Evolutionary conservation across 2,888 invertebrate genomes (phyloP).

Genomic region (Strigamia crassipes): DNA sequence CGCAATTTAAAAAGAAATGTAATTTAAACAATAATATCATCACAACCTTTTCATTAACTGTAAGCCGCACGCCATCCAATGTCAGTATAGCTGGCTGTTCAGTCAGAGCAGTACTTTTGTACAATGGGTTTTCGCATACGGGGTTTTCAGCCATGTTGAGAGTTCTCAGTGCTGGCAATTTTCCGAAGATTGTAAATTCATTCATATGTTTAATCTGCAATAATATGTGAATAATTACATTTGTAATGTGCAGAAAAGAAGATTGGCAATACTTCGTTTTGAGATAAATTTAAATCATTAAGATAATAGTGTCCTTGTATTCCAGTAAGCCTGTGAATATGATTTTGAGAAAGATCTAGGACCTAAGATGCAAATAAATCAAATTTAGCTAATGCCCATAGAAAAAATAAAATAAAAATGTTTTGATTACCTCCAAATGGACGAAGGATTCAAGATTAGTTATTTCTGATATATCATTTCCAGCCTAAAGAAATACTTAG

Average conservation of each 20-base stretch:
- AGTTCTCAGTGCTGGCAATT: neutral
- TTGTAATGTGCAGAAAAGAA: neutral
- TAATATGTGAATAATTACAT: neutral
- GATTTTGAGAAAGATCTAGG: neutral
- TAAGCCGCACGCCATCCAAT: neutral
- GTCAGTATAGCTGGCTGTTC: neutral
- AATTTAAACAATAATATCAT: too few relatives aligned
- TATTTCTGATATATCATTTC: constrained; percentile 12
- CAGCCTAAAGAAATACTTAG: neutral
- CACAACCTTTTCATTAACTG: neutral
- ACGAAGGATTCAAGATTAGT: neutral
- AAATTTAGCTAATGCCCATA: too few relatives aligned
- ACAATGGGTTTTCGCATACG: neutral
- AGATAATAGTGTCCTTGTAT: neutral
- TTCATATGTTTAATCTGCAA: neutral
- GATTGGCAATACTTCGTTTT: neutral
- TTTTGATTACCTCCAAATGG: neutral
- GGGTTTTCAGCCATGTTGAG: neutral
- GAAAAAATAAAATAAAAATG: neutral
- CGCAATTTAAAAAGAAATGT: too few relatives aligned
- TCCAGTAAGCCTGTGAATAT: neutral
- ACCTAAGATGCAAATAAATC: neutral
- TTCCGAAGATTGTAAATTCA: neutral
- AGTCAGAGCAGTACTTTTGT: neutral
- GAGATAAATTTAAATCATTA: neutral